These are phyloP conservation scores for Brenthis ino DNA, from an alignment of 2,888 invertebrate species.

Conservation along the genomic window DNA sequence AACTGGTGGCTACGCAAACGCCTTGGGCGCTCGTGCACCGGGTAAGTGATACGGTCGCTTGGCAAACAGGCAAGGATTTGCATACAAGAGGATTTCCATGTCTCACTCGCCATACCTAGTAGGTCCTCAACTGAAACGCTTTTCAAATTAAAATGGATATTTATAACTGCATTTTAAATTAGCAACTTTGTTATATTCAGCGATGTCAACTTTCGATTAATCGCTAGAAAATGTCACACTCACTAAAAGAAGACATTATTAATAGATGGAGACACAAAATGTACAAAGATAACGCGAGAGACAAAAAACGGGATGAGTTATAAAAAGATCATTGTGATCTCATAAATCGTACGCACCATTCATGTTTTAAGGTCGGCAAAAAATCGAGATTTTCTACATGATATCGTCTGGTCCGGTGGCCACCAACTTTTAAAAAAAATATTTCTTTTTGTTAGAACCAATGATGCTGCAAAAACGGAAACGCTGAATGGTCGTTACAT, in stretches of 20 bases:
- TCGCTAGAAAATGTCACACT: conserved; percentile 56
- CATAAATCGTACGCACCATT: conserved; percentile 80
- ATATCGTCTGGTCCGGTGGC: conserved; percentile 75
- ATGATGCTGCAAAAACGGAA: conserved; percentile 45
- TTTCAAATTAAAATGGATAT: conserved; percentile 9
- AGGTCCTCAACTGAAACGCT: conserved; percentile 28
- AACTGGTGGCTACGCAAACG: conserved; percentile 50
- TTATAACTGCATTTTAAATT: conserved; percentile 3
- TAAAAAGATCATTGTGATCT: conserved; percentile 77
- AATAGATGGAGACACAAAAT: conserved; percentile 81
- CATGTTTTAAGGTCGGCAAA: conserved; percentile 71
- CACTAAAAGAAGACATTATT: conserved; percentile 77
- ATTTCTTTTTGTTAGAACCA: conserved; percentile 36
- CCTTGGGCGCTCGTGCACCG: conserved; percentile 70
- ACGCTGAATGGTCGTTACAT: conserved; percentile 24
- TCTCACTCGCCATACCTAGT: conserved; percentile 37
- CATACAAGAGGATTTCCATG: conserved; percentile 51
- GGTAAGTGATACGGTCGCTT: conserved; percentile 64
- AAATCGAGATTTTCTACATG: conserved; percentile 76
- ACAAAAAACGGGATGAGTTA: conserved; percentile 65
- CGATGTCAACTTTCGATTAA: conserved; percentile 56
- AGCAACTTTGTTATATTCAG: neutral
- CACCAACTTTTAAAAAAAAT: conserved; percentile 52
- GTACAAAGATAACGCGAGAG: conserved; percentile 69
- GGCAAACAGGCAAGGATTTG: conserved; percentile 57